Base-by-base conservation (phyloP, 1,140 invertebrate genomes). In the Aphis craccivora region DNA sequence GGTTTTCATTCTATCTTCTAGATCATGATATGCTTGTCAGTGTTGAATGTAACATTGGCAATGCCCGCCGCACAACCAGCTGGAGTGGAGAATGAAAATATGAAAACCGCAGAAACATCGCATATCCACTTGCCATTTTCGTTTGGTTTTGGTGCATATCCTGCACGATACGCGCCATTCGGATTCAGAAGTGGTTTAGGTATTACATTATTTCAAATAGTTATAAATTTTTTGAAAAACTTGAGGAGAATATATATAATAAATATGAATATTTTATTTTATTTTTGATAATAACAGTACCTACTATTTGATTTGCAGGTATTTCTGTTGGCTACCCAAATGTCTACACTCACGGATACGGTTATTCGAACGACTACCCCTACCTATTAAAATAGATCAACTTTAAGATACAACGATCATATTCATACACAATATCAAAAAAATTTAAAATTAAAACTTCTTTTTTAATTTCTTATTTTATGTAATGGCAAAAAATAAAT, bases 51-150 rank as follows among this genome's bases (percentile, higher is more conserved):
- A 0, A 30, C 86, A 22, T 45, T 51, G 11, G 43, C 43, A 25
- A 87, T 87, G 86, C 45, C 86, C 14, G 2, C 86, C 20, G 86
- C 86, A 45, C 43, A 87, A 37, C 30, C n/a, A 35, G 18, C 43
- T 20, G 18, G 7, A n/a, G 86, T 7, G 45, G 45, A 2, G 2
- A 30, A 48, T 30, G 86, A 87, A 4, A 30, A 48, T 30, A 87
- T 87, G 86, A 48, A 87, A 30, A 51, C 86, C 20, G 86, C 86
- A 3, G 86, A 87, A 48, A 87, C 86, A 20, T 48, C 81, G n/a
- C 18, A 81, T 35, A 5, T 20, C 35, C 81, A 83, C 37, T 83
- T 83, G 35, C 81, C 81, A 8, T 83, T 83, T 83, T 83, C 81
- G 6, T 83, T 40, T 23, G 37, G 81, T 40, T 37, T 83, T 35